phyloP scores from a whole-genome alignment of 2,113 vertebrate species.

The Empidonax alnorum region DNA sequence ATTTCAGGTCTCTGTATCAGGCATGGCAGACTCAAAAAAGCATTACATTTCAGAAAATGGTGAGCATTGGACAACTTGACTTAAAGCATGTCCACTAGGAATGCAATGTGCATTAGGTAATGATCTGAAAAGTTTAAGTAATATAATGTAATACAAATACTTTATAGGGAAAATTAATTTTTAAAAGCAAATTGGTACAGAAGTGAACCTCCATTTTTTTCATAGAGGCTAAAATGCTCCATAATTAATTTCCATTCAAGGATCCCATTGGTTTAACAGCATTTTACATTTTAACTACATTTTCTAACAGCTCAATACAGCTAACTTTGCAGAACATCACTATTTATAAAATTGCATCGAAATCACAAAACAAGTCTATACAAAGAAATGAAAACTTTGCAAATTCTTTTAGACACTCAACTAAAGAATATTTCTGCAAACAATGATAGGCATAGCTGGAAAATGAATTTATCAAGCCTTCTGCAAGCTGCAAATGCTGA shows the following conservation, averaged over 20 bases:
- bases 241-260: conserved; percentile 27
- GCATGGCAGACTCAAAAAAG: neutral
- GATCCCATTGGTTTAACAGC: conserved; percentile 2
- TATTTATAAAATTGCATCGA: conserved; percentile 19
- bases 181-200: neutral
- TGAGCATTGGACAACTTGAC: neutral
- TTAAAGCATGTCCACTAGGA: neutral
- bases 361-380: neutral
- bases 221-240: neutral
- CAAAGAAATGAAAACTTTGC: conserved; percentile 39
- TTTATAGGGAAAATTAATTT: neutral
- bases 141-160: neutral
- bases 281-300: neutral
- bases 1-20: neutral
- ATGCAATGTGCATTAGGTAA: neutral
- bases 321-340: conserved; percentile 23
- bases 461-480: conserved; percentile 35
- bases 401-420: conserved; percentile 41
- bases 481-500: conserved; percentile 41
- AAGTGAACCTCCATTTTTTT: neutral
- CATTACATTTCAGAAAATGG: neutral
- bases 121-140: neutral
- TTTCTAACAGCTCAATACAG: neutral
- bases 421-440: conserved; percentile 45
- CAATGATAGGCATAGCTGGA: conserved; percentile 42